Base-by-base conservation (phyloP, 2,113 vertebrate species). In the Phrynosoma platyrhinos region DNA sequence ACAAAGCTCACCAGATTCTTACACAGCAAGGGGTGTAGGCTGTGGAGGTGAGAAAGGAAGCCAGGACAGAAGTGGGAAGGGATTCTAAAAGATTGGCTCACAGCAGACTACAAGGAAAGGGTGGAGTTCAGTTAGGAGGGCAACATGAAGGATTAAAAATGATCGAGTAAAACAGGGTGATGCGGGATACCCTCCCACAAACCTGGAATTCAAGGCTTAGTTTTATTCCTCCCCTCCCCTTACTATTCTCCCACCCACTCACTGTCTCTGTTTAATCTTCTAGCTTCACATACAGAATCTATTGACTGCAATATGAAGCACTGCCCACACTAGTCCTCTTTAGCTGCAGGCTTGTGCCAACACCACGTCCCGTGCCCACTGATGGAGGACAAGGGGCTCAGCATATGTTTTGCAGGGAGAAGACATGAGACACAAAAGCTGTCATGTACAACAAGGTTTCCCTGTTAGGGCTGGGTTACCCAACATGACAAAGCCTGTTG, bases 141-240 rank as follows among this genome's bases (percentile, higher is more conserved):
- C 58, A 75, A 32, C 64, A 78, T 64, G 20, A 52, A 47, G 9
- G 25, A 77, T 36, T 62, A 82, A 81, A 58, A 81, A n/a, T 32
- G 30, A 79, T 32, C 47, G 3, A 72, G 25, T 36, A 42, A 82
- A 82, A 53, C 6, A 0, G 20, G 36, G 52, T 53, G 72, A 82
- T 76, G 47, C n/a, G 36, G 79, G 88, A 74, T 40, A 77, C 16
- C 18, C n/a, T 47, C 32, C 13, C 47, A 93, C 92, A 94, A 92
- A 92, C 85, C 92, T 82, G 1, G 1, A 74, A 87, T 93, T 95
- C 94, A 95, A 71, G 91, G 90, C 94, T 93, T 62, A 78, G 32
- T 7, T 87, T 87, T 81, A 69, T 85, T 81, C 47, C 47, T 72
- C 30, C 68, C 10, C 42, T 21, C 4, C 18, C 9, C 20, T 91